Percentiles rank a stretch among this genome's conserved stretches.
These are phyloP conservation scores for Podarcis raffonei DNA, from an alignment of 2,113 vertebrate species.

Conservation along the genomic window DNA sequence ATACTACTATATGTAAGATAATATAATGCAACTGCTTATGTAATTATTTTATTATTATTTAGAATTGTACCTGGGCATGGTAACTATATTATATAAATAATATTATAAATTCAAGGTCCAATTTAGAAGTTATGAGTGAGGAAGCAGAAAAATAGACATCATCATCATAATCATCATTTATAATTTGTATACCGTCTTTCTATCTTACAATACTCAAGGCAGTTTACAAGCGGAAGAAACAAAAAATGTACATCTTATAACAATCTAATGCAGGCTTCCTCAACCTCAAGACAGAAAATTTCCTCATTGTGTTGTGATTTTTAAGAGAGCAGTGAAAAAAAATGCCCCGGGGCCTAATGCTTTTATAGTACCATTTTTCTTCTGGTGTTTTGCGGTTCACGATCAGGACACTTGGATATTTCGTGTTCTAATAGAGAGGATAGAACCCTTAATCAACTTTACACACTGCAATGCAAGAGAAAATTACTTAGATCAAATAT, in stretches of 20 bases:
- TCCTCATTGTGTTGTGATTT: not conserved
- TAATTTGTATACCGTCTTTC: no score
- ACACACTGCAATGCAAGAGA: not conserved
- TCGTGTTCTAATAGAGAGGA: not conserved
- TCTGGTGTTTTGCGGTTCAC: not conserved
- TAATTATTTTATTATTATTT: no score
- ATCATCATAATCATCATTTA: no score
- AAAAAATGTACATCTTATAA: no score
- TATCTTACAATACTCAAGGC: no score
- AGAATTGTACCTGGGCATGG: not conserved
- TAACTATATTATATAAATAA: not conserved
- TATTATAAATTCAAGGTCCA: not conserved
- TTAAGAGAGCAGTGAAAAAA: not conserved
- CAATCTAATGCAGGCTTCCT: no score
- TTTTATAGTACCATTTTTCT: slow-evolving; percentile 7
- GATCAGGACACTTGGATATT: not conserved
- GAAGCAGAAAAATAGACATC: not conserved
- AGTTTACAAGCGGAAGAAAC: no score
- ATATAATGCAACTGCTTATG: not conserved
- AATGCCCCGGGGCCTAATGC: not conserved
- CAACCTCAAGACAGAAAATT: not conserved
- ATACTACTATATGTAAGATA: not conserved
- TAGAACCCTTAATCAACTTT: slow-evolving; percentile 25
- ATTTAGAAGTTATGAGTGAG: not conserved
- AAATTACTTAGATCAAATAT: slow-evolving; percentile 8